Percentiles rank a stretch among this genome's conserved stretches.
phyloP scores from a whole-genome alignment of 2,888 invertebrate species.

The Kryphioiulus occultus region DNA sequence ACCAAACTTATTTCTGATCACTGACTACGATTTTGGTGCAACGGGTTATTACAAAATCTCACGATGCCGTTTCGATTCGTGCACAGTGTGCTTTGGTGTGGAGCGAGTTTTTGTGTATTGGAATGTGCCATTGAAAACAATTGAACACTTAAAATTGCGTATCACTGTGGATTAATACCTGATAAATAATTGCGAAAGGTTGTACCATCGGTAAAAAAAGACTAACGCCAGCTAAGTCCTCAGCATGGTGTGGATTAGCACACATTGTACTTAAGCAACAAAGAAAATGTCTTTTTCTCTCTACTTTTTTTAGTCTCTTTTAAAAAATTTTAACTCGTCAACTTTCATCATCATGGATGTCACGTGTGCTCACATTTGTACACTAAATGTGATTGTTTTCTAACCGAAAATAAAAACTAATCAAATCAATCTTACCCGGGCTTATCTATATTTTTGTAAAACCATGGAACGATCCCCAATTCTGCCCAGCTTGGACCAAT shows the following conservation, averaged over 20 bases:
- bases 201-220: background rate
- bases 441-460: background rate
- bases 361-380: slow-evolving; percentile 23
- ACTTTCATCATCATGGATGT: slow-evolving; percentile 15
- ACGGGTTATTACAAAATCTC: background rate
- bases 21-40: background rate
- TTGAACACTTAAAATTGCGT: too few species aligned
- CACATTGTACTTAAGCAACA: background rate
- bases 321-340: slow-evolving; percentile 8
- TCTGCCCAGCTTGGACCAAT: background rate
- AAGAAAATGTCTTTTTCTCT: background rate
- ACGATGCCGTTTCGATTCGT: background rate
- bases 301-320: slow-evolving; percentile 10
- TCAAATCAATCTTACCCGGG: background rate
- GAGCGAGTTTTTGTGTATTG: background rate
- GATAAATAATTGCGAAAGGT: background rate
- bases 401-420: slow-evolving; percentile 13
- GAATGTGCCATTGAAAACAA: too few species aligned
- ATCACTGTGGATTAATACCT: background rate
- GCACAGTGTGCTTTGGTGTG: background rate
- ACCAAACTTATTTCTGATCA: background rate
- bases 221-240: background rate
- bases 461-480: background rate
- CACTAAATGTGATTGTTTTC: slow-evolving; percentile 5
- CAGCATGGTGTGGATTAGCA: slow-evolving; percentile 12